Base-by-base conservation (phyloP, 2,797 vertebrate genomes). In the Ficedula albicollis region DNA sequence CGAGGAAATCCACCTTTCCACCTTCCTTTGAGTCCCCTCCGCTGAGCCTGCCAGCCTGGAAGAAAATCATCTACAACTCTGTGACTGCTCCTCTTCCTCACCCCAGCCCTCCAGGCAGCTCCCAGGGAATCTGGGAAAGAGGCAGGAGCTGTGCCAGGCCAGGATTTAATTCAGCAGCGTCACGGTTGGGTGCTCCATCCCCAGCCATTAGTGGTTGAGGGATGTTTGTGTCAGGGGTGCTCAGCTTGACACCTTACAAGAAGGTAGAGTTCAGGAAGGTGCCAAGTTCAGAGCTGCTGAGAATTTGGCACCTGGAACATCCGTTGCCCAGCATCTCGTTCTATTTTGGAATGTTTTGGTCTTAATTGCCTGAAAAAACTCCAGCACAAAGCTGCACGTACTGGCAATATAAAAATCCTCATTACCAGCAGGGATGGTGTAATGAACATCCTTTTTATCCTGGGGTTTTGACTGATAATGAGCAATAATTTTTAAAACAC, bases 401-500 rank as follows among this genome's bases (percentile, higher is more conserved):
- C 76, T 81, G 60, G 67, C 52, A 78, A 13, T 46, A 43, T 70
- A 84, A 64, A 89, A 84, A 41, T 72, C 66, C 52, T 84, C 73
- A 36, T 77, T 89, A 59, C 66, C 73, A 84, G 73, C 73, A 72
- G 46, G 87, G 59, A 17, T 64, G 73, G 32, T 59, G 3, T 39
- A 80, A 92, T 60, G 52, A 91, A 51, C 10, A 16, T 20, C 55
- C 39, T 80, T 90, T 87, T 27, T 51, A 60, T 77, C 52, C 66
- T 64, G 81, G 44, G 64, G 12, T 43, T 80, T 90, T 63, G 52
- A 72, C 56, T 87, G 70, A 67, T 89, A 87, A 91, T 10, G 8
- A 97, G 96, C 94, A 97, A 95, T 96, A 93, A 82, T 80, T 95
- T 93, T 92, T 55, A 84, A 91, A 96, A 72, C 62, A 44, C 52